These are phyloP conservation scores for Liasis olivaceus DNA, from an alignment of 2,797 vertebrate genomes.

Conservation along the genomic window DNA sequence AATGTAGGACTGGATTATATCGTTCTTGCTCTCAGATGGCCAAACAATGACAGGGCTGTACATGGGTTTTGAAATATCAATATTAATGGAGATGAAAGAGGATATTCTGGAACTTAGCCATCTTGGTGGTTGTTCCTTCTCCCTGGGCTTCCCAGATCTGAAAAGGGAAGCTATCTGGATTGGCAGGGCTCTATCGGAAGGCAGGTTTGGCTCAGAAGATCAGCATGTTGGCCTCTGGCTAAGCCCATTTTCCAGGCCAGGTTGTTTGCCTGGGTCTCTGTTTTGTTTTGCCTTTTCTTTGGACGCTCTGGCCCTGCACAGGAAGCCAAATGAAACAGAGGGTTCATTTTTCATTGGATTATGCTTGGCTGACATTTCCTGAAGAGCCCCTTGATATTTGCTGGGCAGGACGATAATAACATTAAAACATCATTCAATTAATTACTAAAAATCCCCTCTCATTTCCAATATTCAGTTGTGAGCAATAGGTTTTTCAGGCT, in stretches of 20 bases:
- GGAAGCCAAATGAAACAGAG: constrained; percentile 64
- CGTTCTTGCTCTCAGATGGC: neutral
- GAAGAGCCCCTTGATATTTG: constrained; percentile 54
- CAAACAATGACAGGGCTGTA: constrained; percentile 11
- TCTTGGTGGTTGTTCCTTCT: neutral
- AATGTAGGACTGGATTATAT: neutral
- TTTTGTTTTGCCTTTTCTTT: constrained; percentile 52
- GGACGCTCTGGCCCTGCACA: constrained; percentile 22
- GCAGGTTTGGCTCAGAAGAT: constrained; percentile 34
- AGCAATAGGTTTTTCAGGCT: neutral
- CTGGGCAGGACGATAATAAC: constrained; percentile 50
- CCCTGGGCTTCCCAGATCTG: neutral
- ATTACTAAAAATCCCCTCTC: constrained; percentile 29
- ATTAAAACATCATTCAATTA: constrained; percentile 48
- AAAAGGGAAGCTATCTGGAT: constrained; percentile 48
- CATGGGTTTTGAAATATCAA: constrained; percentile 13
- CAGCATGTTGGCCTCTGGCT: constrained; percentile 25
- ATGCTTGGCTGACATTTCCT: constrained; percentile 71
- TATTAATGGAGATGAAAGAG: constrained; percentile 1
- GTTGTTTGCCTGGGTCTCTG: constrained; percentile 33
- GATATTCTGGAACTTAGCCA: constrained; percentile 14
- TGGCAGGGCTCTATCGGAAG: constrained; percentile 30
- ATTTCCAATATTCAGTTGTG: constrained; percentile 15
- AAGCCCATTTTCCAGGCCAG: constrained; percentile 46
- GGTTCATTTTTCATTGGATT: constrained; percentile 57